Evolutionary conservation across 2,113 vertebrate species (phyloP).

Genomic region (Colius striatus): DNA sequence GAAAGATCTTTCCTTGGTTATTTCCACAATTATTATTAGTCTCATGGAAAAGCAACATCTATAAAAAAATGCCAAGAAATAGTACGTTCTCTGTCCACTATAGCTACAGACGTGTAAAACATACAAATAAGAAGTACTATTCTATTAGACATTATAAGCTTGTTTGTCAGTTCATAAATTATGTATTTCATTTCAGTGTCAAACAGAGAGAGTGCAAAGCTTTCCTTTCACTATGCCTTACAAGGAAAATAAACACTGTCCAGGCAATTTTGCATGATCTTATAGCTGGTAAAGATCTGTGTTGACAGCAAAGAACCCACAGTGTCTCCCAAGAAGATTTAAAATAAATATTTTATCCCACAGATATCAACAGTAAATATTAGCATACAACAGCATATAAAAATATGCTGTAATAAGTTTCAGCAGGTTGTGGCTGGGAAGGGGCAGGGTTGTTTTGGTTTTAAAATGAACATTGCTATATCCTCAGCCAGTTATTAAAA

Average conservation of each 20-base stretch:
- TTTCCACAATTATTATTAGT: background rate
- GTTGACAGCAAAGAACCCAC: background rate
- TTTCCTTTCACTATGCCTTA: background rate
- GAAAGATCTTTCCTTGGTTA: no score
- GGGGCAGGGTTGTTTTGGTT: background rate
- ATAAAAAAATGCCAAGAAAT: background rate
- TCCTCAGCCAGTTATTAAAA: background rate
- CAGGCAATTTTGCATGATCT: background rate
- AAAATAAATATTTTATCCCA: background rate
- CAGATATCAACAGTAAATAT: background rate
- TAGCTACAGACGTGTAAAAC: background rate
- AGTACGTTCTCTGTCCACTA: background rate
- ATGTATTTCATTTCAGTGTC: background rate
- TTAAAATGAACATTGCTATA: background rate
- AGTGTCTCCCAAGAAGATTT: background rate
- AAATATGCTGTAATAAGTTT: background rate
- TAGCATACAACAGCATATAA: background rate
- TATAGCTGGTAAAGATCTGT: background rate
- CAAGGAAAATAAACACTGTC: background rate
- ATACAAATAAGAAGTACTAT: background rate
- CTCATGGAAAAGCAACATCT: background rate
- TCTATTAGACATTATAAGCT: background rate
- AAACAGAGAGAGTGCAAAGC: background rate
- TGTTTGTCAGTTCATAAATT: slow-evolving; percentile 13
- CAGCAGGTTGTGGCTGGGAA: background rate